phyloP scores from a whole-genome alignment of 2,888 invertebrate genomes.

The Stramonita haemastoma region DNA sequence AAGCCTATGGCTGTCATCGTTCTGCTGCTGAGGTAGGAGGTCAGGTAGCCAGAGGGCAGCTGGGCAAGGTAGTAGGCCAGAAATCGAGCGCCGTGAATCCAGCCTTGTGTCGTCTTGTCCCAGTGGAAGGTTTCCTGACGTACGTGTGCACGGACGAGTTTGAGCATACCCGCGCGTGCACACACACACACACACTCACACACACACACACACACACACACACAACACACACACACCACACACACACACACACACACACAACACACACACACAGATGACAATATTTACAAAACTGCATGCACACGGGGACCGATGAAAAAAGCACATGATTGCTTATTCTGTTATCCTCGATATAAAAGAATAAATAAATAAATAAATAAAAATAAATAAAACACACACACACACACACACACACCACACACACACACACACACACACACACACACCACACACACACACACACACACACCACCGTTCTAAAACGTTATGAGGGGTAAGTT shows the following conservation, averaged over 20 bases:
- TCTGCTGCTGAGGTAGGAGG: not conserved
- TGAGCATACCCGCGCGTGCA: not conserved
- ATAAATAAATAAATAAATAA: too few species aligned
- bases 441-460: too few species aligned
- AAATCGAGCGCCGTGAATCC: not conserved
- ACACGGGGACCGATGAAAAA: too few species aligned
- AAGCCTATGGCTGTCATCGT: not conserved
- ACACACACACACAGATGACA: too few species aligned
- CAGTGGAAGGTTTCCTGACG: not conserved
- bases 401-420: too few species aligned
- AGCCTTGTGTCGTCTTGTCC: constrained; percentile 13
- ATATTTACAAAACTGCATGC: too few species aligned
- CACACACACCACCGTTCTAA: too few species aligned
- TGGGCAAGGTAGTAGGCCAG: not conserved
- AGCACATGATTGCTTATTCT: too few species aligned
- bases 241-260: not conserved
- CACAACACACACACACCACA: not conserved
- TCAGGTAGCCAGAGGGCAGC: not conserved
- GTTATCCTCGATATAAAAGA: too few species aligned
- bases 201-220: not conserved
- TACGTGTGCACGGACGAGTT: not conserved
- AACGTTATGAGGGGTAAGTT: too few species aligned
- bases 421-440: too few species aligned
- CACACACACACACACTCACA: not conserved
- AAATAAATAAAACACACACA: too few species aligned